These are phyloP conservation scores for Vanessa cardui DNA, from an alignment of 2,888 invertebrate species.

Conservation along the genomic window DNA sequence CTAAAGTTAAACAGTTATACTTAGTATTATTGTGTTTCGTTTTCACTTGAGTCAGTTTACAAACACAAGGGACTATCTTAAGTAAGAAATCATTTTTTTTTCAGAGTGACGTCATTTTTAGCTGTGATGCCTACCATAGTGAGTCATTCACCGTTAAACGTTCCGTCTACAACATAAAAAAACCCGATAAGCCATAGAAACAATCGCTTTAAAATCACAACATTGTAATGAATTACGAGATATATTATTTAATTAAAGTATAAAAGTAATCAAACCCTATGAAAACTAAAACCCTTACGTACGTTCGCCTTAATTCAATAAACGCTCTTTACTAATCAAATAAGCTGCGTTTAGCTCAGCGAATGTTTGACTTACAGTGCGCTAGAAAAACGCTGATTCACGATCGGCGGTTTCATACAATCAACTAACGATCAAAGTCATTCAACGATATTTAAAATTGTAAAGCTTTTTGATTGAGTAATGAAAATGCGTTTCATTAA, in stretches of 20 bases:
- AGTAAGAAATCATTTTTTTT: no score
- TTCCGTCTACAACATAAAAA: no score
- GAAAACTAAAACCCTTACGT: constrained; percentile 55
- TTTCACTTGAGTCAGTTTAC: no score
- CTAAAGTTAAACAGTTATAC: no score
- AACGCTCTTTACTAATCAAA: constrained; percentile 76
- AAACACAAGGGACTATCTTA: no score
- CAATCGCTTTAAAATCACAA: not conserved
- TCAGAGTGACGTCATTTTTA: no score
- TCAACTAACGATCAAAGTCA: not conserved
- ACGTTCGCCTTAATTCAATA: constrained; percentile 79
- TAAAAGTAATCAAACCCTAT: constrained; percentile 51
- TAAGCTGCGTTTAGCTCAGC: constrained; percentile 74
- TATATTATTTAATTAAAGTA: constrained; percentile 13
- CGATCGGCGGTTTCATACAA: constrained; percentile 9
- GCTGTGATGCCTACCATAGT: no score
- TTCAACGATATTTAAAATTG: not conserved
- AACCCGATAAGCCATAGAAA: not conserved
- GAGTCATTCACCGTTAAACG: no score
- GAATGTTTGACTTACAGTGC: constrained; percentile 58
- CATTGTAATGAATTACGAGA: not conserved
- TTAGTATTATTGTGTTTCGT: no score
- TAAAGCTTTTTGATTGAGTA: not conserved
- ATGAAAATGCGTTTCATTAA: not conserved
- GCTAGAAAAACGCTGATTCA: constrained; percentile 49